phyloP scores from a whole-genome alignment of 1,140 invertebrate genomes.

The Wasmannia auropunctata region DNA sequence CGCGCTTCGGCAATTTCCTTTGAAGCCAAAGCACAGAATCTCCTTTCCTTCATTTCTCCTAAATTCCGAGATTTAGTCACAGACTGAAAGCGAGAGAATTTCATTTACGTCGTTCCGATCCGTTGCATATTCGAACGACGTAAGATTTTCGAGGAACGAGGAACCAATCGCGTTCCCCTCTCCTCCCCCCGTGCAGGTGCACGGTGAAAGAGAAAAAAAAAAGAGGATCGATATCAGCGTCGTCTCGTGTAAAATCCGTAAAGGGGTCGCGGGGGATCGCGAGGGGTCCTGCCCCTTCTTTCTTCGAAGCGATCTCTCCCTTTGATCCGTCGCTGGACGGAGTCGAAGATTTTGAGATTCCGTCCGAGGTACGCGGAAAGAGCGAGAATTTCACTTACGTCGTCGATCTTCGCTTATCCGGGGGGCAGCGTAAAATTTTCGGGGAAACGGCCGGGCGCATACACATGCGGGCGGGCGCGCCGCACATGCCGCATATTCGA shows the following conservation, averaged over 20 bases:
- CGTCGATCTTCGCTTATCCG: constrained; percentile 54
- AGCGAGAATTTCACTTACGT: constrained; percentile 57
- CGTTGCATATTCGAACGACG: constrained; percentile 31
- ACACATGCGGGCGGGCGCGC: too few species aligned
- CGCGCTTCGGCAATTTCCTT: constrained; percentile 13
- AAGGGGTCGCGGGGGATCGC: constrained; percentile 5
- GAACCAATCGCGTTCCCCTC: constrained; percentile 13
- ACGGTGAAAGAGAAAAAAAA: not conserved
- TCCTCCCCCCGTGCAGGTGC: constrained; percentile 14
- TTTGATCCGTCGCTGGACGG: constrained; percentile 31
- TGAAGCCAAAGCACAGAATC: not conserved
- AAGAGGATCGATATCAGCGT: constrained; percentile 27
- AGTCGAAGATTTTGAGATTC: constrained; percentile 41
- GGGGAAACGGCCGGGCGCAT: not conserved
- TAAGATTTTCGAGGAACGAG: constrained; percentile 38
- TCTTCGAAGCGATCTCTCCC: not conserved
- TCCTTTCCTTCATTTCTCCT: not conserved
- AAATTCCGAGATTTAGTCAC: constrained; percentile 18
- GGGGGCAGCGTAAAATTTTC: constrained; percentile 44
- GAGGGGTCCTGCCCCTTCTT: not conserved
- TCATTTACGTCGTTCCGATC: constrained; percentile 42
- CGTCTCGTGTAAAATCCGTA: constrained; percentile 24
- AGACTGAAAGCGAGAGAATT: constrained; percentile 37
- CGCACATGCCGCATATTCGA: constrained; percentile 28
- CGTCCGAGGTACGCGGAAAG: not conserved